Evolutionary conservation across 2,888 invertebrate genomes (phyloP).

Genomic region (Corbicula japonica): DNA sequence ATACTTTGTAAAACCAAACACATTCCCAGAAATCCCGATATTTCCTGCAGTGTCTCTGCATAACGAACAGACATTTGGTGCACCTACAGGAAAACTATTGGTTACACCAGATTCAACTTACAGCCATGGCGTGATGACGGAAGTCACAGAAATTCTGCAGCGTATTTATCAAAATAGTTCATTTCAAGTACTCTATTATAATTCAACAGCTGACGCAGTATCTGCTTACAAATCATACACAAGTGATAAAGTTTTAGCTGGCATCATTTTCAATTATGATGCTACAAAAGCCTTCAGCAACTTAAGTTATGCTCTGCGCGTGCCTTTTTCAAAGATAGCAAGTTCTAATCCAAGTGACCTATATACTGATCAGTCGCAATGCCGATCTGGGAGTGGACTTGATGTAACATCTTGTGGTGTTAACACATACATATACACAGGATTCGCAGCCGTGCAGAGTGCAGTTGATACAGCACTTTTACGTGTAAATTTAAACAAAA

Average conservation of each 20-base stretch:
- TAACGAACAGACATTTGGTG: background rate
- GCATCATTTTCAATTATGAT: conserved; percentile 87
- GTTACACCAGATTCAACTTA: conserved; percentile 5
- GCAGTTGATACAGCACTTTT: conserved; percentile 83
- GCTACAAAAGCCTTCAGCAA: conserved; percentile 15
- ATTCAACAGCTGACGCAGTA: conserved; percentile 90
- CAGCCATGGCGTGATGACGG: background rate
- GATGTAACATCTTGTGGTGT: conserved; percentile 74
- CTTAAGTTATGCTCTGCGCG: conserved; percentile 75
- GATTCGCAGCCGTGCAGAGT: conserved; percentile 82
- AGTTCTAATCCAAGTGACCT: conserved; percentile 39
- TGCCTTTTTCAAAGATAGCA: conserved; percentile 52
- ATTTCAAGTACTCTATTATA: conserved; percentile 87
- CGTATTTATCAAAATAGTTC: background rate
- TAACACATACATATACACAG: conserved; percentile 79
- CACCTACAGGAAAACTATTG: conserved; percentile 1
- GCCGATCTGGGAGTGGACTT: conserved; percentile 66
- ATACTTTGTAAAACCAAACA: conserved; percentile 60
- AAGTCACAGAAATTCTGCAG: background rate
- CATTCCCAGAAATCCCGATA: conserved; percentile 59
- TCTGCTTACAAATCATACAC: conserved; percentile 91
- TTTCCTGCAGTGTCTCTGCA: conserved; percentile 12
- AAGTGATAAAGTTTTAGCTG: conserved; percentile 88
- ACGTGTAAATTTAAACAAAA: conserved; percentile 35
- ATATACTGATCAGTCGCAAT: conserved; percentile 38